Evolutionary conservation across 2,113 vertebrate genomes (phyloP).

Genomic region (Pheucticus melanocephalus): DNA sequence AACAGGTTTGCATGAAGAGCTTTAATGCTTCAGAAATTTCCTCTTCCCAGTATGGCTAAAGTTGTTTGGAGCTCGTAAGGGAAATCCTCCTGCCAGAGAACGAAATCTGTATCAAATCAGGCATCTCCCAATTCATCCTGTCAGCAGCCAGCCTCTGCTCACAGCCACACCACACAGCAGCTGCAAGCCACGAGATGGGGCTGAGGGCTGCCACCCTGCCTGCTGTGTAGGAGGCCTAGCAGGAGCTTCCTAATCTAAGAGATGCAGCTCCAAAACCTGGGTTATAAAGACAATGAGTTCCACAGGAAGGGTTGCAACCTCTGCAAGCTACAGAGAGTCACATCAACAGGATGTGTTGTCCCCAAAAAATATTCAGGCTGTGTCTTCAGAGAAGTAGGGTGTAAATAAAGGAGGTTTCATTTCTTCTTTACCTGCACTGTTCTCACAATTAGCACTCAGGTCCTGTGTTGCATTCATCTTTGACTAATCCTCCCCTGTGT

Average conservation of each 20-base stretch:
- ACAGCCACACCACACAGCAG: background rate
- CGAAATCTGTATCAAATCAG: background rate
- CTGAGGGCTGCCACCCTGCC: background rate
- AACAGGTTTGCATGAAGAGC: background rate
- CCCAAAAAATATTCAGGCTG: too few species aligned
- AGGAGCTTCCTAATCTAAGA: background rate
- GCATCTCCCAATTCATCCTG: background rate
- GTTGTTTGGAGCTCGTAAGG: background rate
- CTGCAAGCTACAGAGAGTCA: background rate
- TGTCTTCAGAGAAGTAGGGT: background rate
- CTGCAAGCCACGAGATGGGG: background rate
- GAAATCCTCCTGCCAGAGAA: background rate
- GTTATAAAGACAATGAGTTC: background rate
- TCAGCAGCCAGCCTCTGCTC: background rate
- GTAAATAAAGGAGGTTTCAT: background rate
- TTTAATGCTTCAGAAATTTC: background rate
- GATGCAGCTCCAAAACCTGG: background rate
- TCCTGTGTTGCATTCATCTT: background rate
- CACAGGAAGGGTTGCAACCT: background rate
- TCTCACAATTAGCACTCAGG: slow-evolving; percentile 13
- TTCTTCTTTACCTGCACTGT: background rate
- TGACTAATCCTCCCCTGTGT: background rate
- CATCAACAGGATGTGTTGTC: background rate
- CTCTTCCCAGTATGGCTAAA: background rate
- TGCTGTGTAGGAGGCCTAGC: background rate